These are phyloP conservation scores for Aleadryas rufinucha DNA, from an alignment of 2,113 vertebrate species.

Conservation along the genomic window DNA sequence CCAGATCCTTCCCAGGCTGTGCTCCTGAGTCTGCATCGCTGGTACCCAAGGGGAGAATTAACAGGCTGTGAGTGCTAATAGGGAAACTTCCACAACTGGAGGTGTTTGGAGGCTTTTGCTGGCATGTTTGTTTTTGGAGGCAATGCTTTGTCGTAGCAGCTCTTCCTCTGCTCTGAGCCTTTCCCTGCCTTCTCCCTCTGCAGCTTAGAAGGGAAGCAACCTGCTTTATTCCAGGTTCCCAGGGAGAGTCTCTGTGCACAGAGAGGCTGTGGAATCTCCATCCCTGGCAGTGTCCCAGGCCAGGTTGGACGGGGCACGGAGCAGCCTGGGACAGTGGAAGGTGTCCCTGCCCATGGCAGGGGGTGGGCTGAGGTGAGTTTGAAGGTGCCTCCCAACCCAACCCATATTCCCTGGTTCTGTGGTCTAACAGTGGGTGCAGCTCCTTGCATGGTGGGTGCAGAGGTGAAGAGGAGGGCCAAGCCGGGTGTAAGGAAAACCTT, in stretches of 20 bases:
- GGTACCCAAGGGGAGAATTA: not conserved
- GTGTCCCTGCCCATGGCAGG: not conserved
- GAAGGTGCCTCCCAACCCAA: not conserved
- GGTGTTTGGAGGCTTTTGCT: not conserved
- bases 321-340: too few species aligned
- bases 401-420: not conserved
- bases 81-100: not conserved
- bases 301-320: not conserved
- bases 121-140: not conserved
- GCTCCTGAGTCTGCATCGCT: fast-evolving
- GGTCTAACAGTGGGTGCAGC: not conserved
- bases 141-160: not conserved
- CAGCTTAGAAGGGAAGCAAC: not conserved
- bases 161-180: not conserved
- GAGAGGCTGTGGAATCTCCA: not conserved
- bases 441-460: not conserved
- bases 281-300: not conserved
- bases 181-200: not conserved
- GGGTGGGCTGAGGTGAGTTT: not conserved
- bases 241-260: not conserved
- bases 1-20: not conserved
- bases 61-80: not conserved
- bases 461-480: not conserved
- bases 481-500: not conserved
- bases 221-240: not conserved